Percentiles rank a stretch among this genome's conserved stretches.
Evolutionary conservation across 2,113 vertebrate species (phyloP).

Genomic region (Ondatra zibethicus): DNA sequence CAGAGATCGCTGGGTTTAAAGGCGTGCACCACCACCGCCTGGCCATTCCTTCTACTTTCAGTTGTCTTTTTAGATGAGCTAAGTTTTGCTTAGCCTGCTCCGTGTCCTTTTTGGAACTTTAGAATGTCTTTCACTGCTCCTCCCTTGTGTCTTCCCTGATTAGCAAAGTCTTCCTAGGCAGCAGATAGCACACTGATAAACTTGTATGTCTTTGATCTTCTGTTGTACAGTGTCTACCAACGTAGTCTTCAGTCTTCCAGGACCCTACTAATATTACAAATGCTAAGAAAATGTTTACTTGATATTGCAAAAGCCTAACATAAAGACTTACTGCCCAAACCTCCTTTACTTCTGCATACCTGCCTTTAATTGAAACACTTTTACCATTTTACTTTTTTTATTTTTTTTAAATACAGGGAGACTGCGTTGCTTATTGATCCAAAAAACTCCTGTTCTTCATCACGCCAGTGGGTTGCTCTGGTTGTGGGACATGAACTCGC

Average conservation of each 20-base stretch:
- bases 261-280: slow-evolving; percentile 32
- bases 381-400: background rate
- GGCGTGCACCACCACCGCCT: too few relatives aligned
- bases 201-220: slow-evolving; percentile 31
- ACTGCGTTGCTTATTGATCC: slow-evolving; percentile 98
- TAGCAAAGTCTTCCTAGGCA: background rate
- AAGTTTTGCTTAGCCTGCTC: slow-evolving; percentile 70
- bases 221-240: slow-evolving; percentile 19
- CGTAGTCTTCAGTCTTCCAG: slow-evolving; percentile 19
- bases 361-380: slow-evolving; percentile 52
- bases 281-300: slow-evolving; percentile 37
- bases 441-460: slow-evolving; percentile 98
- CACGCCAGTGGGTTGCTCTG: slow-evolving; percentile 98
- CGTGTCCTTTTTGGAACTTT: slow-evolving; percentile 9
- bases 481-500: slow-evolving; percentile 99
- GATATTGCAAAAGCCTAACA: slow-evolving; percentile 20
- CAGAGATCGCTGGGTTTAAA: too few relatives aligned
- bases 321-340: slow-evolving; percentile 50
- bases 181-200: slow-evolving; percentile 48
- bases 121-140: slow-evolving; percentile 3
- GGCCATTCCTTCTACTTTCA: slow-evolving; percentile 69
- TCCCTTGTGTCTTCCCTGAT: background rate
- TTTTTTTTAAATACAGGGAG: slow-evolving; percentile 89
- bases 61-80: slow-evolving; percentile 58
- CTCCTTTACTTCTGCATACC: slow-evolving; percentile 39